phyloP scores from a whole-genome alignment of 2,888 invertebrate genomes.

The Horisme vitalbata region DNA sequence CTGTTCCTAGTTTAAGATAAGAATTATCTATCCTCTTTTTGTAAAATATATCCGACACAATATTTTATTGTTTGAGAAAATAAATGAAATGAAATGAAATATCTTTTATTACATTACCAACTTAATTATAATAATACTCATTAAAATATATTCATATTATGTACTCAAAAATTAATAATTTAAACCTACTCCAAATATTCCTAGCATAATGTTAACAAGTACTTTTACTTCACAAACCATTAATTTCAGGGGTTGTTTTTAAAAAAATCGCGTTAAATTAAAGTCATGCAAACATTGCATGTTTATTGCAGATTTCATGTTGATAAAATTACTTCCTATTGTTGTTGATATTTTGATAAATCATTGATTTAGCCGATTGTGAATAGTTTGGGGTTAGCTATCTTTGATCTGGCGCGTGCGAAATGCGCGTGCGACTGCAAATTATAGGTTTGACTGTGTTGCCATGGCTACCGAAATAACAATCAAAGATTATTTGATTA shows the following conservation, averaged over 20 bases:
- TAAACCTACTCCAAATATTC: too few relatives aligned
- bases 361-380: slow-evolving; percentile 5
- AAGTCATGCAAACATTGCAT: slow-evolving; percentile 11
- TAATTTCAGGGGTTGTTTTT: background rate
- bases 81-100: too few relatives aligned
- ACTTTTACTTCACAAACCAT: background rate
- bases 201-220: background rate
- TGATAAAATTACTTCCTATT: slow-evolving; percentile 25
- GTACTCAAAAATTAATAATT: too few relatives aligned
- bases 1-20: too few relatives aligned
- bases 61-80: too few relatives aligned
- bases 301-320: slow-evolving; percentile 17
- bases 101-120: too few relatives aligned
- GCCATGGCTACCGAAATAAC: slow-evolving; percentile 18
- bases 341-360: slow-evolving; percentile 17
- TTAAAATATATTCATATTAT: too few relatives aligned
- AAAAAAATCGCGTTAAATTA: background rate
- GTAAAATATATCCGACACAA: too few relatives aligned
- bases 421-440: slow-evolving; percentile 13
- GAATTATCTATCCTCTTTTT: too few relatives aligned
- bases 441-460: slow-evolving; percentile 16
- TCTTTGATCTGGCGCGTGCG: slow-evolving; percentile 27
- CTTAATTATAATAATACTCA: too few relatives aligned
- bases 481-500: slow-evolving; percentile 15
- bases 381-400: slow-evolving; percentile 16